Conservation (phyloP, 1,140 invertebrate species). For the Papilio xuthus region DNA sequence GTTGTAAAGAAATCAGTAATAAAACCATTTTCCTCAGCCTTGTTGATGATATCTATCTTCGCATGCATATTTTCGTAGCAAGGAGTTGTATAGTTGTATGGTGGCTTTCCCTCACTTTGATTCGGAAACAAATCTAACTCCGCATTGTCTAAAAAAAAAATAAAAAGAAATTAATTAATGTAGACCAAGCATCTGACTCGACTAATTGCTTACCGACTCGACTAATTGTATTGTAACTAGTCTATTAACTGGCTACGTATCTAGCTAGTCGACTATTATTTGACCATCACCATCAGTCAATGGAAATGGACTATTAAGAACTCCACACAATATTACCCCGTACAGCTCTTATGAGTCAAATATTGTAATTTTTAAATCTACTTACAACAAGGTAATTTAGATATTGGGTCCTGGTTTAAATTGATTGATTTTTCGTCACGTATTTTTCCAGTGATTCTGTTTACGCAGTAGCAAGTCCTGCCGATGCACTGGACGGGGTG, state of each 20-base stretch:
- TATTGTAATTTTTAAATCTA: slow-evolving; percentile 39
- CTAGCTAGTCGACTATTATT: background rate
- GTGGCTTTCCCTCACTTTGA: slow-evolving; percentile 50
- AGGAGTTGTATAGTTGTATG: slow-evolving; percentile 74
- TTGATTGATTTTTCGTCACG: slow-evolving; percentile 56
- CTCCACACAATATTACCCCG: no score
- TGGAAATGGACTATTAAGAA: no score
- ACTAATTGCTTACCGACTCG: background rate
- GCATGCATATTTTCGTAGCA: slow-evolving; percentile 76
- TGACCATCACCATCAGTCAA: background rate
- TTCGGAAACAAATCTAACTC: slow-evolving; percentile 59
- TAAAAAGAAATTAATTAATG: background rate
- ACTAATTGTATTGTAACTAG: no score
- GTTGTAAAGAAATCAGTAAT: slow-evolving; percentile 66
- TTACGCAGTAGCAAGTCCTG: slow-evolving; percentile 81
- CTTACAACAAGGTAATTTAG: slow-evolving; percentile 82
- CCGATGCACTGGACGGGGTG: slow-evolving; percentile 82
- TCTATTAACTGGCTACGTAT: background rate
- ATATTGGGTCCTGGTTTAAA: slow-evolving; percentile 66
- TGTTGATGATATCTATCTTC: slow-evolving; percentile 57
- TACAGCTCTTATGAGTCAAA: background rate
- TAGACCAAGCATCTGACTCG: background rate
- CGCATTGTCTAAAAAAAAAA: slow-evolving; percentile 55
- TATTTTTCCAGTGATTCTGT: slow-evolving; percentile 74
- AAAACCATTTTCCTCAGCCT: slow-evolving; percentile 66